Conservation (phyloP, 2,113 vertebrate species). For the Rhodinocichla rosea region DNA sequence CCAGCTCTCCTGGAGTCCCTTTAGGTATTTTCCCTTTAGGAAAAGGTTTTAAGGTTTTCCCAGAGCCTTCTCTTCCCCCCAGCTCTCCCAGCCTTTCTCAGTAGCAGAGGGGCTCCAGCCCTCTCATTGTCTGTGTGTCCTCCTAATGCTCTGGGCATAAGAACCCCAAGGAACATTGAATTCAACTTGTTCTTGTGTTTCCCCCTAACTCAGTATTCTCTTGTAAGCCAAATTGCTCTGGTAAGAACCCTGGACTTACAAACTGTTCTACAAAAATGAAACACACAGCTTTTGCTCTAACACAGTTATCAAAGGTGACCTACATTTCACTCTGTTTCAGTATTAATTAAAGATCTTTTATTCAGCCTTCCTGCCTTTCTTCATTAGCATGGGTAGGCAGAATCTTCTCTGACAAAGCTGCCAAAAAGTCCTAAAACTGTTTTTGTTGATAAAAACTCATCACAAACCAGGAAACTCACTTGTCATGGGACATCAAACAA, state of each 20-base stretch:
- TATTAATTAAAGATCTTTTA: slow-evolving; percentile 39
- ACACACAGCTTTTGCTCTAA: not conserved
- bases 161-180: rapidly evolving
- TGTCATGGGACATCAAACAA: not conserved
- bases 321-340: not conserved
- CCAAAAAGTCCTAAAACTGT: not conserved
- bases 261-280: not conserved
- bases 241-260: not conserved
- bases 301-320: slow-evolving; percentile 1
- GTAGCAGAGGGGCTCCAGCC: not conserved
- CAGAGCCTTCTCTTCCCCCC: not conserved
- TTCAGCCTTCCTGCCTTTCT: not conserved
- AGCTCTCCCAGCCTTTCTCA: not conserved
- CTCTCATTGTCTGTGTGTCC: not conserved
- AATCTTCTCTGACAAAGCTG: not conserved
- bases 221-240: not conserved
- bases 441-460: not conserved
- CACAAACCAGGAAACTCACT: not conserved
- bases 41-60: not conserved
- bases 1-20: not conserved
- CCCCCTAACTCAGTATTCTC: not conserved
- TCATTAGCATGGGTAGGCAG: not conserved
- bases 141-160: not conserved
- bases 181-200: not conserved
- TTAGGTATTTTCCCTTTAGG: not conserved